Percentiles rank a stretch among this genome's conserved stretches.
Evolutionary conservation across 2,888 invertebrate species (phyloP).

Genomic region (Melieria omissa): DNA sequence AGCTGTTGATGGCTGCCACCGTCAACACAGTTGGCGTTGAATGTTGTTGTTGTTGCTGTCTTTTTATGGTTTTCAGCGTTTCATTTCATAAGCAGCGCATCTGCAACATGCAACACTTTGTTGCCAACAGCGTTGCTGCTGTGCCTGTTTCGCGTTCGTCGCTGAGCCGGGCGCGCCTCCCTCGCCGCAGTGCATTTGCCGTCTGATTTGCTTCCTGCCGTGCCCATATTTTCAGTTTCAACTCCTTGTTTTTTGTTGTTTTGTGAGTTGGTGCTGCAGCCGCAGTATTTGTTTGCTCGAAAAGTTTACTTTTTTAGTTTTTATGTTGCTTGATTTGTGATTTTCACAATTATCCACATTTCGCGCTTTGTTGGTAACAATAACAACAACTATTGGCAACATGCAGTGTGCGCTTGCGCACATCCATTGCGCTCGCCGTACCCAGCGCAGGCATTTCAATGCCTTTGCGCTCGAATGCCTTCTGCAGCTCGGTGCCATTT

Average conservation of each 20-base stretch:
- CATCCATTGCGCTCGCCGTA: conserved; percentile 35
- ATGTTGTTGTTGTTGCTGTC: no score
- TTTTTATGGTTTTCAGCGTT: conserved; percentile 38
- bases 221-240: conserved; percentile 50
- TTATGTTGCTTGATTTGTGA: conserved; percentile 5
- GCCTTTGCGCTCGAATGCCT: conserved; percentile 43
- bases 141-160: conserved; percentile 44
- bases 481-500: conserved; percentile 7
- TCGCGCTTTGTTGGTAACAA: no score
- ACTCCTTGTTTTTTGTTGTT: conserved; percentile 27
- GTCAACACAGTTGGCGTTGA: no score
- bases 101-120: conserved; percentile 18
- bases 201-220: conserved; percentile 62
- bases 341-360: conserved; percentile 1
- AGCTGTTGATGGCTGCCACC: conserved; percentile 5
- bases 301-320: conserved; percentile 17
- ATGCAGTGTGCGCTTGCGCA: conserved; percentile 8
- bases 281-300: conserved; percentile 12
- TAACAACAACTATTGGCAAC: no score
- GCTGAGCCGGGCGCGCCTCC: neutral
- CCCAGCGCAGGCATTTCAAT: conserved; percentile 36
- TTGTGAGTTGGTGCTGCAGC: conserved; percentile 5
- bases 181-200: conserved; percentile 18
- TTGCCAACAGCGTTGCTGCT: conserved; percentile 36
- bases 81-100: conserved; percentile 29